These are phyloP conservation scores for Galago senegalensis DNA, from an alignment of 2,797 vertebrate species.

Conservation along the genomic window DNA sequence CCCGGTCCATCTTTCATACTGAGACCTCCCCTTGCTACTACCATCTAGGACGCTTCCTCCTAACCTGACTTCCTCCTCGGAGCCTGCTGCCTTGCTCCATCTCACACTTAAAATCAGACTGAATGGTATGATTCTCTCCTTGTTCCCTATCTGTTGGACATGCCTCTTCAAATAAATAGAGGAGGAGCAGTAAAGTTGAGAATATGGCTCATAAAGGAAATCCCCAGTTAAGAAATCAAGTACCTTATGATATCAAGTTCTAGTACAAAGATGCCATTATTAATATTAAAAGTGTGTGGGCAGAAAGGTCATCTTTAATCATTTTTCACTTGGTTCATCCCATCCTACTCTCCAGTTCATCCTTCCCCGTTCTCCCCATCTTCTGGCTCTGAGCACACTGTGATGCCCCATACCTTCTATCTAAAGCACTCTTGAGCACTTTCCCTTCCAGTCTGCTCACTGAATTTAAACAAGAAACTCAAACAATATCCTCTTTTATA, in stretches of 20 bases:
- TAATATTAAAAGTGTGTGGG: neutral
- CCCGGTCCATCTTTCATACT: neutral
- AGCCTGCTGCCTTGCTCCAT: neutral
- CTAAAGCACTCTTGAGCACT: neutral
- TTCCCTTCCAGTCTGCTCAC: neutral
- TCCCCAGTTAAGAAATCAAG: slow-evolving; percentile 51
- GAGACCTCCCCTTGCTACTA: neutral
- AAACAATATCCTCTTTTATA: neutral
- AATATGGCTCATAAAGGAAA: slow-evolving; percentile 39
- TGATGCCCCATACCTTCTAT: neutral
- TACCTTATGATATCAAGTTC: neutral
- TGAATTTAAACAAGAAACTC: slow-evolving; percentile 1
- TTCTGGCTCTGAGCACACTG: neutral
- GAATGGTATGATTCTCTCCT: neutral
- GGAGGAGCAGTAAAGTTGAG: neutral
- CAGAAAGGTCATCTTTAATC: neutral
- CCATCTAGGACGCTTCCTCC: neutral
- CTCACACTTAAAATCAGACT: neutral
- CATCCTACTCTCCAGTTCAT: neutral
- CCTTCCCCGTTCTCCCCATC: neutral
- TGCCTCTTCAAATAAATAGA: neutral
- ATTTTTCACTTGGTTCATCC: neutral
- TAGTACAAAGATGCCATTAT: slow-evolving; percentile 1
- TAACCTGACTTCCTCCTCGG: neutral
- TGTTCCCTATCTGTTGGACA: neutral